Conservation (phyloP, 2,888 invertebrate genomes). For the Eupelmus urozonus region DNA sequence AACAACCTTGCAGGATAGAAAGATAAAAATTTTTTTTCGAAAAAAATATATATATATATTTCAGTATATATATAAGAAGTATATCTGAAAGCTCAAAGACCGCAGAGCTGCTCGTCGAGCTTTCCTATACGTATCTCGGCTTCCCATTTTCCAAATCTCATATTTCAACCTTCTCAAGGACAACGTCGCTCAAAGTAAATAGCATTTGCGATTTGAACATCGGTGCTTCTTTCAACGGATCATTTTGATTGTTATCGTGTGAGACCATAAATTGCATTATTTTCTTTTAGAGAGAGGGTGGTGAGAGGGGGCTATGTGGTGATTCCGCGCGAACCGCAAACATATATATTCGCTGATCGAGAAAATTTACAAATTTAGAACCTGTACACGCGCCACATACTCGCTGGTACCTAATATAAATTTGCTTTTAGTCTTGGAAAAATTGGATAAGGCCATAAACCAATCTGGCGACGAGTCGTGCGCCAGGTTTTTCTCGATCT, state of each 20-base stretch:
- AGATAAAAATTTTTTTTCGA: constrained; percentile 56
- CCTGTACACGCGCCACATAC: constrained; percentile 71
- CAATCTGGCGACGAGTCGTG: constrained; percentile 74
- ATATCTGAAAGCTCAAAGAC: constrained; percentile 56
- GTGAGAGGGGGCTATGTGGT: constrained; percentile 12
- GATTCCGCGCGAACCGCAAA: constrained; percentile 73
- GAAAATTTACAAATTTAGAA: constrained; percentile 73
- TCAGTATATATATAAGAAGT: constrained; percentile 48
- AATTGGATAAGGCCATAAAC: constrained; percentile 77
- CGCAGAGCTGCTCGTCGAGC: constrained; percentile 49
- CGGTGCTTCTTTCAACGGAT: constrained; percentile 47
- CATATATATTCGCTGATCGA: constrained; percentile 71
- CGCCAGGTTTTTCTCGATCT: constrained; percentile 67
- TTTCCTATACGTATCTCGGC: constrained; percentile 48
- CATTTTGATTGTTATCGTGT: constrained; percentile 56
- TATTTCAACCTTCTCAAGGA: constrained; percentile 42
- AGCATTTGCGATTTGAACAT: constrained; percentile 51
- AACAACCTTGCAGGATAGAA: constrained; percentile 58
- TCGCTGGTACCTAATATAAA: constrained; percentile 76
- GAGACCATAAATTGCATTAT: constrained; percentile 19
- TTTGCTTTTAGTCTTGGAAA: constrained; percentile 76
- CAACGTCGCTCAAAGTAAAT: constrained; percentile 53
- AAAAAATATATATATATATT: constrained; percentile 57
- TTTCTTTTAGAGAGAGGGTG: not conserved
- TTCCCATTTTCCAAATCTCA: constrained; percentile 41